Base-by-base conservation (phyloP, 2,888 invertebrate species). In the Neocrepidodera transversa region DNA sequence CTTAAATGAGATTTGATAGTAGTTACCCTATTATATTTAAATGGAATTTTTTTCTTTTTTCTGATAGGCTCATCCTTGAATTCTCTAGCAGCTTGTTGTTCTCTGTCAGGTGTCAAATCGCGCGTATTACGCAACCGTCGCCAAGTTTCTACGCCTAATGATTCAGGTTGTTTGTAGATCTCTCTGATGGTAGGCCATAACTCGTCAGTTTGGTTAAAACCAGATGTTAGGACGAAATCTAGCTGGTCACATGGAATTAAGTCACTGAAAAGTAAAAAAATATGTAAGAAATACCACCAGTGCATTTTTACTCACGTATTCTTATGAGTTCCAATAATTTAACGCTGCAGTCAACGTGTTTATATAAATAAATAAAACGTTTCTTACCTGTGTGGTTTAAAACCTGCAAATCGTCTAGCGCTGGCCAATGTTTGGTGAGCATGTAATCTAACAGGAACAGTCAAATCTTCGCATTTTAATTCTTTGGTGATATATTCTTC, bases 161-260 rank as follows among this genome's bases (percentile, higher is more conserved):
- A 87, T 74, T 91, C 91, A 0, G 85, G 83, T 73, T 92, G 92
- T 59, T 90, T 73, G 63, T 84, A 81, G 0, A 85, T 76, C 70
- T 91, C 89, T 8, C 83, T 82, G 62, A 81, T 84, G 55, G 87
- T 87, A 0, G 87, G 84, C 69, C 89, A 89, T 23, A 78, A 69
- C 68, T 90, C 90, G 1, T 78, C 78, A 10, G 84, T 84, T 62
- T 91, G 90, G 69, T 87, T 82, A 74, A 91, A 92, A 0, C 87
- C 83, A 0, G 90, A 82, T 2, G 84, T 79, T 48, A 92, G 77
- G 4, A 86, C 79, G 51, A 90, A 81, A 74, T 92, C 92, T 58
- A 92, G 79, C 42, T 86, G 84, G 74, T 92, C 91, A 16, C 82
- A 79, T 0, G 91, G 90, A 49, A 85, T 80, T 26, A 78, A 66